Evolutionary conservation across 1,140 invertebrate species (phyloP).

Genomic region (Drosophila oshimai): DNA sequence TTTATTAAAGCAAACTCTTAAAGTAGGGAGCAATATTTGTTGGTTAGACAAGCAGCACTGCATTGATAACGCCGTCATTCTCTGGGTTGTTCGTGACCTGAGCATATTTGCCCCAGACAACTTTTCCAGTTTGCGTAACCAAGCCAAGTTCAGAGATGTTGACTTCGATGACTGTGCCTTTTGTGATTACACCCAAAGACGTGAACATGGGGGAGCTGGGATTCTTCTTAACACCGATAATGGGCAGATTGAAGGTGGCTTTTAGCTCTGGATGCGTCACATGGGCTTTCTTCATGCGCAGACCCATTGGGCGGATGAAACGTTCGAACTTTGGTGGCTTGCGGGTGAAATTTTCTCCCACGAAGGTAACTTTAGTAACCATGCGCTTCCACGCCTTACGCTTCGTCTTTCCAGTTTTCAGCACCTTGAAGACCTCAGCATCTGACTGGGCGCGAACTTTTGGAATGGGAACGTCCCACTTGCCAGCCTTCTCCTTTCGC

Average conservation of each 20-base stretch:
- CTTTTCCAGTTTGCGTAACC: slow-evolving; percentile 99
- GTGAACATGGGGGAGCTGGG: slow-evolving; percentile 99
- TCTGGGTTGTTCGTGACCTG: slow-evolving; percentile 99
- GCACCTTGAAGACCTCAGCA: slow-evolving; percentile 97
- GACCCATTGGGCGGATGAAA: slow-evolving; percentile 99
- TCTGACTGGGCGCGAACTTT: slow-evolving; percentile 99
- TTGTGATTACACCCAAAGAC: slow-evolving; percentile 98
- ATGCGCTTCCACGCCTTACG: slow-evolving; percentile 99
- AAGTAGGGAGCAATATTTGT: slow-evolving; percentile 4
- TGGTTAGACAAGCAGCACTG: slow-evolving; percentile 94
- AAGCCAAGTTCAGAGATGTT: slow-evolving; percentile 99
- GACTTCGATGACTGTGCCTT: slow-evolving; percentile 98
- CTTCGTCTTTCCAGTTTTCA: slow-evolving; percentile 97
- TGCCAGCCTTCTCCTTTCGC: slow-evolving; percentile 99
- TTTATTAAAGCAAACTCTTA: slow-evolving; percentile 34
- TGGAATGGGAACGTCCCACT: slow-evolving; percentile 99
- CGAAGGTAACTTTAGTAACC: slow-evolving; percentile 99
- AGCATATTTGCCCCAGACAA: slow-evolving; percentile 99
- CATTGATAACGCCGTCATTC: slow-evolving; percentile 99
- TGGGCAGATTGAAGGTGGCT: slow-evolving; percentile 98
- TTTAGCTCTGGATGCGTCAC: slow-evolving; percentile 99
- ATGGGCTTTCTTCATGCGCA: slow-evolving; percentile 98
- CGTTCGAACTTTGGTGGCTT: slow-evolving; percentile 99
- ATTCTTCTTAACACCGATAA: slow-evolving; percentile 99
- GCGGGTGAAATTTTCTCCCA: slow-evolving; percentile 98